A percentile compares a stretch with the other conserved stretches of the same genome.
These are phyloP conservation scores for Motacilla alba DNA, from an alignment of 2,113 vertebrate species.

Conservation along the genomic window DNA sequence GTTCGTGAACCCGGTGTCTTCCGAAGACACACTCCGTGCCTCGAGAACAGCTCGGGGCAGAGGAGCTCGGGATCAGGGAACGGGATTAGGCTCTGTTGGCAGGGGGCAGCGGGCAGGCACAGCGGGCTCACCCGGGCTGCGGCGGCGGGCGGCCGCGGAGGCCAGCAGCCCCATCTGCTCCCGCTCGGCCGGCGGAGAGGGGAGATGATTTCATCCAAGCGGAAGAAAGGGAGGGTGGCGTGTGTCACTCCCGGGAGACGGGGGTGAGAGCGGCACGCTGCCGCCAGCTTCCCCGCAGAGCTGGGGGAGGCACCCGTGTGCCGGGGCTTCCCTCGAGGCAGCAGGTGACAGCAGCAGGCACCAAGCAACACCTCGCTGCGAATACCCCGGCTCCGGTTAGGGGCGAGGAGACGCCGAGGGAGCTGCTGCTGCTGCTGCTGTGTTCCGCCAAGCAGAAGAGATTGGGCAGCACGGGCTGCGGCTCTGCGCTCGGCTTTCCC, in stretches of 20 bases:
- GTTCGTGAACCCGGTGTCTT: neutral
- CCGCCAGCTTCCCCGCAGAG: neutral
- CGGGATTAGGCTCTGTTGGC: neutral
- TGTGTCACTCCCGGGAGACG: neutral
- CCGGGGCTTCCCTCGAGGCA: neutral
- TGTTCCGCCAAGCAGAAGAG: neutral
- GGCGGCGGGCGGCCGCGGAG: neutral
- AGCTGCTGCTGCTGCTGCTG: neutral
- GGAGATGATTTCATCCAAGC: neutral
- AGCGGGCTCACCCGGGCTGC: neutral
- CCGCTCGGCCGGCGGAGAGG: neutral
- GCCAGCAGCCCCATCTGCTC: constrained; percentile 23
- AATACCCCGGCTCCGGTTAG: neutral
- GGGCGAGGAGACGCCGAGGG: rapidly evolving
- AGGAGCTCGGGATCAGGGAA: neutral
- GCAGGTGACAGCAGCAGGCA: neutral
- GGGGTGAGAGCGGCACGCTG: neutral
- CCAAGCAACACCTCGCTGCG: neutral
- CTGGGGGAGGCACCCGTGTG: neutral
- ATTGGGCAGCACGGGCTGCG: neutral
- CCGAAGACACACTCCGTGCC: rapidly evolving
- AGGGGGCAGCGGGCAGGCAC: neutral
- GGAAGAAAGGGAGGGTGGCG: neutral
- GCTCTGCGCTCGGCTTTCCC: neutral
- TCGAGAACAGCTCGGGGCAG: neutral